phyloP scores from a whole-genome alignment of 1,140 invertebrate genomes.

The Drosophila baimaii region DNA sequence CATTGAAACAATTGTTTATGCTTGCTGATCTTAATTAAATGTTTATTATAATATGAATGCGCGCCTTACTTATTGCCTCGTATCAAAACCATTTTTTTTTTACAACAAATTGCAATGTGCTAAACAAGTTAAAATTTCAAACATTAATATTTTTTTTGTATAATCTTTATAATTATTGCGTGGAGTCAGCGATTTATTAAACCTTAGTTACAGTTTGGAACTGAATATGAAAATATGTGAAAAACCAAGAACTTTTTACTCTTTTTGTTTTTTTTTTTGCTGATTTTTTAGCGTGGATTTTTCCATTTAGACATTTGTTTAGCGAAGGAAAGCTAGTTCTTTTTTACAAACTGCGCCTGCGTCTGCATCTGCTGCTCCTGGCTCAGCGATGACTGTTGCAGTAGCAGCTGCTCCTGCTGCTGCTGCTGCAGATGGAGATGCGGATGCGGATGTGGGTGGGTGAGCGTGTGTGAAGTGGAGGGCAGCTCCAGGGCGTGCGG shows the following conservation, averaged over 20 bases:
- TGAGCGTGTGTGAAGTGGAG: slow-evolving; percentile 61
- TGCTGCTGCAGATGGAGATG: slow-evolving; percentile 73
- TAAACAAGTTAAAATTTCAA: slow-evolving; percentile 80
- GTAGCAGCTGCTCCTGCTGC: slow-evolving; percentile 36
- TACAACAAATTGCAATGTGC: slow-evolving; percentile 76
- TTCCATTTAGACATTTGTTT: slow-evolving; percentile 31
- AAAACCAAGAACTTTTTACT: slow-evolving; percentile 58
- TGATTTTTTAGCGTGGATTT: slow-evolving; percentile 12
- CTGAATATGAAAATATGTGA: slow-evolving; percentile 60
- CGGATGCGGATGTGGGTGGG: slow-evolving; percentile 67
- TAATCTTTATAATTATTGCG: slow-evolving; percentile 60
- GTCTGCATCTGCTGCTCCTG: slow-evolving; percentile 31
- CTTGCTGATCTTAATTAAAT: slow-evolving; percentile 44
- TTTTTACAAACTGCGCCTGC: slow-evolving; percentile 58
- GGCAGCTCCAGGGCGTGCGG: slow-evolving; percentile 59
- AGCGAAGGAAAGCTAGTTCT: slow-evolving; percentile 56
- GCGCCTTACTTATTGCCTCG: slow-evolving; percentile 63
- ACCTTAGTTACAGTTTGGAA: slow-evolving; percentile 74
- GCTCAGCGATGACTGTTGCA: slow-evolving; percentile 49
- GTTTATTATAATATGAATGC: slow-evolving; percentile 65
- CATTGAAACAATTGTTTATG: slow-evolving; percentile 20
- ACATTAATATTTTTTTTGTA: slow-evolving; percentile 62
- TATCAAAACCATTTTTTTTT: slow-evolving; percentile 72
- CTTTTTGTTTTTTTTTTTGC: slow-evolving; percentile 15
- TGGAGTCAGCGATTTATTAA: slow-evolving; percentile 68